Conservation (phyloP, 2,797 vertebrate genomes). For the Myiothlypis chrysogaster region DNA sequence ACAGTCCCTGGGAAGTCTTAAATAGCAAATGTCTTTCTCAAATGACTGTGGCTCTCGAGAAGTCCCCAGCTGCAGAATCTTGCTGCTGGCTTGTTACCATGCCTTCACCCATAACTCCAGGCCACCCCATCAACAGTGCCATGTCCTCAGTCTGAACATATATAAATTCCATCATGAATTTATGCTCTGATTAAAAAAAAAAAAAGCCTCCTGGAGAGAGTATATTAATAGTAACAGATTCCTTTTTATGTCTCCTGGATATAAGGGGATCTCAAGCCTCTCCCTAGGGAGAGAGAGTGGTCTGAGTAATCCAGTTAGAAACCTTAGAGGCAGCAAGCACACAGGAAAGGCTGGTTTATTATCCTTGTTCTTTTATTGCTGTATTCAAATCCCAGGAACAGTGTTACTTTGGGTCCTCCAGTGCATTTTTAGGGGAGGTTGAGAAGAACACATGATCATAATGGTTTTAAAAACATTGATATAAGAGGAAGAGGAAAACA, state of each 20-base stretch:
- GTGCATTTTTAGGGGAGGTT: neutral
- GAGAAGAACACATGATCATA: conserved; percentile 8
- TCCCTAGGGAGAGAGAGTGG: neutral
- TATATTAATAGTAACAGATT: conserved; percentile 14
- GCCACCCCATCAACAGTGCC: accelerated
- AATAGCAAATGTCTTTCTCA: neutral
- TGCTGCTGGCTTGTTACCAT: neutral
- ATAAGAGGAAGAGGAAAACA: conserved; percentile 20
- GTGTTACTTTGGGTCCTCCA: neutral
- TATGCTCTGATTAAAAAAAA: neutral
- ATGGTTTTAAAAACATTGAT: conserved; percentile 8
- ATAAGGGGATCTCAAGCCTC: neutral
- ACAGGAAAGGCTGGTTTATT: neutral
- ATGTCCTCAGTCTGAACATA: neutral
- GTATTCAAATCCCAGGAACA: neutral
- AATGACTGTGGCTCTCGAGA: neutral
- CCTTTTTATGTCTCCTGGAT: conserved; percentile 22
- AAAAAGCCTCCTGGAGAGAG: neutral
- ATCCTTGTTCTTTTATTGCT: neutral
- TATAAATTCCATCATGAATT: neutral
- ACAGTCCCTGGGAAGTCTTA: neutral
- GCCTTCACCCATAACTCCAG: accelerated
- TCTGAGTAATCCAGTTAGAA: neutral
- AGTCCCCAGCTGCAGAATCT: neutral
- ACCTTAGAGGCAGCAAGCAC: neutral